phyloP scores from a whole-genome alignment of 2,113 vertebrate species.

The Gavia stellata region DNA sequence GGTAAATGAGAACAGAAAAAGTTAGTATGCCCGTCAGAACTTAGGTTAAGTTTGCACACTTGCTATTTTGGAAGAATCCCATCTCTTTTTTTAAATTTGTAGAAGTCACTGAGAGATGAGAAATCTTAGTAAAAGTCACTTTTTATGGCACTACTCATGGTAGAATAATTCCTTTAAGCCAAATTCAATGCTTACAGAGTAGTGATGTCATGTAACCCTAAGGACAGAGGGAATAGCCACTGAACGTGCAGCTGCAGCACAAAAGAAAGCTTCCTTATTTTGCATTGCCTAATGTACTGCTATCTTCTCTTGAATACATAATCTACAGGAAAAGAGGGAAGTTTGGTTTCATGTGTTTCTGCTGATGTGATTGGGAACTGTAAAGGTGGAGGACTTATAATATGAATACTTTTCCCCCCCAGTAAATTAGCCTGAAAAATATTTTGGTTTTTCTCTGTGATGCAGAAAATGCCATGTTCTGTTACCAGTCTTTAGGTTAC shows the following conservation, averaged over 20 bases:
- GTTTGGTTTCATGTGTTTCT: neutral
- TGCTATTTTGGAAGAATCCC: neutral
- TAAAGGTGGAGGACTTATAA: neutral
- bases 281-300: neutral
- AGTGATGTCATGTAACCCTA: neutral
- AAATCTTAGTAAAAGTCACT: neutral
- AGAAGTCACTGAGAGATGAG: neutral
- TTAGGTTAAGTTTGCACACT: neutral
- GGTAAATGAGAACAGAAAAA: neutral
- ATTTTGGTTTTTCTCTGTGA: neutral
- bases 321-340: neutral
- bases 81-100: neutral
- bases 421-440: neutral
- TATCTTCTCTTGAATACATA: neutral
- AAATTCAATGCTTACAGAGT: neutral
- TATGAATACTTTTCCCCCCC: rapidly evolving
- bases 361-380: neutral
- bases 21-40: rapidly evolving
- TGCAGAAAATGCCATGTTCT: neutral
- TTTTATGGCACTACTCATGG: neutral
- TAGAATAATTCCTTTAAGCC: neutral
- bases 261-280: neutral
- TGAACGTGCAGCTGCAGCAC: neutral
- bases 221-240: neutral
- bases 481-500: neutral